These are phyloP conservation scores for Calycopis cecrops DNA, from an alignment of 1,140 invertebrate genomes.

Conservation along the genomic window DNA sequence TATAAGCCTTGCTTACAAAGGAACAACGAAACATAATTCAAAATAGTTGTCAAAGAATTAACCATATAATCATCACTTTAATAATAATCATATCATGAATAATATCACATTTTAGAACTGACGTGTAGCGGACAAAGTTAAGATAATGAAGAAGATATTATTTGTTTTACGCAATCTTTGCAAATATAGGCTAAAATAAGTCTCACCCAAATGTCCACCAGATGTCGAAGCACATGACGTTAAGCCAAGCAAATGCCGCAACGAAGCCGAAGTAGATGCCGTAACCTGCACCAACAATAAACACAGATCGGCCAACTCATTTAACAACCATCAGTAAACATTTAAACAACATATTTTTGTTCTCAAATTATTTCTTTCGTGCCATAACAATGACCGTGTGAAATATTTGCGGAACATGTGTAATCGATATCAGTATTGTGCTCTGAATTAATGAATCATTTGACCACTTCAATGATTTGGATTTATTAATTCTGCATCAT, in stretches of 20 bases:
- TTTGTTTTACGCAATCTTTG: no score
- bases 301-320: constrained; percentile 30
- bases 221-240: constrained; percentile 92
- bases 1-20: no score
- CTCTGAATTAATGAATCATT: not conserved
- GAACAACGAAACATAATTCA: no score
- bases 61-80: no score
- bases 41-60: no score
- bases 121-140: no score
- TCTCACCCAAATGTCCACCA: constrained; percentile 90
- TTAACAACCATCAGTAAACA: constrained; percentile 20
- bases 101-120: no score
- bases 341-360: constrained; percentile 27
- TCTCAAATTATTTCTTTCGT: constrained; percentile 24
- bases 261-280: constrained; percentile 90
- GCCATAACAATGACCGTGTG: constrained; percentile 11
- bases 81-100: no score
- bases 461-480: no score
- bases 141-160: no score
- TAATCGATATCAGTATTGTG: not conserved
- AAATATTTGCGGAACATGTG: constrained; percentile 20
- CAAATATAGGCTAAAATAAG: constrained; percentile 12
- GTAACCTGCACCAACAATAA: constrained; percentile 78
- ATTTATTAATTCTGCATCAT: no score
- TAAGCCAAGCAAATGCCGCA: constrained; percentile 92